A percentile compares a stretch with the other conserved stretches of the same genome.
These are phyloP conservation scores for Borostomias antarcticus DNA, from an alignment of 2,797 vertebrate species.

Conservation along the genomic window DNA sequence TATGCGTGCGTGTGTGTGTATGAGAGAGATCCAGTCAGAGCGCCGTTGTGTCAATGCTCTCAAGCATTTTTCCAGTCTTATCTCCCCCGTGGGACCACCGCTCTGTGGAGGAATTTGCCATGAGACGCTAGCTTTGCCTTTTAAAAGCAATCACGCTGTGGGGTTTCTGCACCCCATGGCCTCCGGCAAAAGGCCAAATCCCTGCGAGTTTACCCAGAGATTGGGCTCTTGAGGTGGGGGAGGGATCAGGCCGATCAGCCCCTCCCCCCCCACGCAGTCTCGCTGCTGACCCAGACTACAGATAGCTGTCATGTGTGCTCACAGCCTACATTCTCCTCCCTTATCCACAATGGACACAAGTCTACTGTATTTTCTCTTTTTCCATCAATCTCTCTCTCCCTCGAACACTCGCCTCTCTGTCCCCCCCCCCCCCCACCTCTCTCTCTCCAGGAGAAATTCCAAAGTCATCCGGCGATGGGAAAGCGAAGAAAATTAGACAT, in stretches of 20 bases:
- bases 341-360: conserved; percentile 44
- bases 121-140: conserved; percentile 59
- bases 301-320: conserved; percentile 61
- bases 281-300: conserved; percentile 49
- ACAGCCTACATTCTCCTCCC: conserved; percentile 51
- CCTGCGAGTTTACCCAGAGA: conserved; percentile 64
- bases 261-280: conserved; percentile 34
- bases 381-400: not conserved
- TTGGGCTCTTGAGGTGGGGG: conserved; percentile 63
- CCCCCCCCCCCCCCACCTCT: not conserved
- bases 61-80: conserved; percentile 39
- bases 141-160: conserved; percentile 61
- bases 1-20: conserved; percentile 37
- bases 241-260: conserved; percentile 52
- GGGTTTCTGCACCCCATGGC: conserved; percentile 56
- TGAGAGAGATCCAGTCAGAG: conserved; percentile 43
- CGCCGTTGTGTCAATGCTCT: conserved; percentile 17
- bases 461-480: not conserved
- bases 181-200: conserved; percentile 68
- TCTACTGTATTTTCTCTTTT: conserved; percentile 1
- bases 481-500: no score
- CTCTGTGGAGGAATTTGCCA: conserved; percentile 63
- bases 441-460: not conserved
- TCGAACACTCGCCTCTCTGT: not conserved
- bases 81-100: conserved; percentile 45